Conservation (phyloP, 2,888 invertebrate species). For the Podotricha telesiphe region DNA sequence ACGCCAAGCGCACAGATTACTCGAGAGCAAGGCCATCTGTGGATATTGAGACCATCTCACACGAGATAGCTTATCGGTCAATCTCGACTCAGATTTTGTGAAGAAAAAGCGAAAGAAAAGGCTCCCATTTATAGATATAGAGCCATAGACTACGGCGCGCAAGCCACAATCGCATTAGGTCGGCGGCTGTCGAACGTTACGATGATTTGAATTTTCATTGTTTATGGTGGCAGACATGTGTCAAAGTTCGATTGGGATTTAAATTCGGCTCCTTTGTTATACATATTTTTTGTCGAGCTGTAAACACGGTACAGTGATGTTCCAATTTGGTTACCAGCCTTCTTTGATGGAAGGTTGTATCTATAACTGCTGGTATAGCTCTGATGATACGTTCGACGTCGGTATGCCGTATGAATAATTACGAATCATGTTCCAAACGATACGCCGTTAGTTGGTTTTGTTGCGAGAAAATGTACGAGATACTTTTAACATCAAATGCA, state of each 20-base stretch:
- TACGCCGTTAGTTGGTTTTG: conserved; percentile 39
- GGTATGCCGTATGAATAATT: conserved; percentile 79
- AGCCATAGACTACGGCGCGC: conserved; percentile 69
- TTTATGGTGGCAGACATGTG: conserved; percentile 84
- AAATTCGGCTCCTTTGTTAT: conserved; percentile 83
- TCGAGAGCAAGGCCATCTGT: conserved; percentile 80
- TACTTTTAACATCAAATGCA: conserved; percentile 40
- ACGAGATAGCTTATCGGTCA: conserved; percentile 78
- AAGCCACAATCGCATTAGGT: conserved; percentile 79
- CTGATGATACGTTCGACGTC: conserved; percentile 75
- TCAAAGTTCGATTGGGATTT: conserved; percentile 84
- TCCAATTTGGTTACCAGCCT: conserved; percentile 79
- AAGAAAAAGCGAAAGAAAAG: conserved; percentile 82
- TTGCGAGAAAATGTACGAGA: conserved; percentile 39
- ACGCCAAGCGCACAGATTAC: conserved; percentile 71
- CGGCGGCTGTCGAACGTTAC: conserved; percentile 70
- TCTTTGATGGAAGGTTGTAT: conserved; percentile 72
- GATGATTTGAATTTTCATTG: conserved; percentile 84
- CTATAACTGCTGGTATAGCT: conserved; percentile 73
- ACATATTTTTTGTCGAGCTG: conserved; percentile 77
- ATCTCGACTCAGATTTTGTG: conserved; percentile 81
- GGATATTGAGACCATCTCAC: conserved; percentile 83
- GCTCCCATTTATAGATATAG: conserved; percentile 79
- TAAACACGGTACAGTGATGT: conserved; percentile 82
- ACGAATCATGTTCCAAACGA: conserved; percentile 69